Percentiles rank a stretch among this genome's conserved stretches.
These are phyloP conservation scores for Nothocercus julius DNA, from an alignment of 2,113 vertebrate species.

Conservation along the genomic window DNA sequence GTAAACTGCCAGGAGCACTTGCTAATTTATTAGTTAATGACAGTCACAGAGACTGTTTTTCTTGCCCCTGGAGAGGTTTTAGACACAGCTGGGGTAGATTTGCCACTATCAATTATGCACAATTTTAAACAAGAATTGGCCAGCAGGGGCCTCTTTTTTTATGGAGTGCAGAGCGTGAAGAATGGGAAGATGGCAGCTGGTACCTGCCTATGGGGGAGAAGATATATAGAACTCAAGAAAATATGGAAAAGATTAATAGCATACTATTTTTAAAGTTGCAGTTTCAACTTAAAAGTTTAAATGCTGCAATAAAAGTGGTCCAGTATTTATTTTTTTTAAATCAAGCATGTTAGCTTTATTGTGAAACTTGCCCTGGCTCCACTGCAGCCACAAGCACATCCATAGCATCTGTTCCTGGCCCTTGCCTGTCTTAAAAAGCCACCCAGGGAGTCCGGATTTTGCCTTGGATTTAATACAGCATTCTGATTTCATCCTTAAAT, in stretches of 20 bases:
- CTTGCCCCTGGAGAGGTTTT: slow-evolving; percentile 73
- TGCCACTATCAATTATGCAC: slow-evolving; percentile 73
- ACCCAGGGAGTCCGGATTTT: neutral
- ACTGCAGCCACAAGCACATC: neutral
- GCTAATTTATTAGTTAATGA: slow-evolving; percentile 71
- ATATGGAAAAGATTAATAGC: slow-evolving; percentile 5
- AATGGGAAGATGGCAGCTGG: slow-evolving; percentile 50
- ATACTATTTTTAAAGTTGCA: slow-evolving; percentile 58
- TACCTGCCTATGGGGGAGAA: neutral
- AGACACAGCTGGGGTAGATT: slow-evolving; percentile 63
- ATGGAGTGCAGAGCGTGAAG: slow-evolving; percentile 28
- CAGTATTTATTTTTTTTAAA: neutral
- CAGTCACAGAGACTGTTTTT: slow-evolving; percentile 55
- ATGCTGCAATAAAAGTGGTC: neutral
- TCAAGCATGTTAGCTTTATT: neutral
- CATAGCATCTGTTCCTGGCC: neutral
- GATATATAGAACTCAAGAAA: slow-evolving; percentile 14
- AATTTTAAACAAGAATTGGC: slow-evolving; percentile 73
- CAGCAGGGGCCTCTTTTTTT: slow-evolving; percentile 60
- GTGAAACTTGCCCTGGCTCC: neutral
- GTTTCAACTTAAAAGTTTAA: slow-evolving; percentile 45
- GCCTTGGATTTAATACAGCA: neutral
- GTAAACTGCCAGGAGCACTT: slow-evolving; percentile 56
- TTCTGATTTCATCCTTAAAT: neutral
- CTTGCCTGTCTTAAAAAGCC: neutral